Evolutionary conservation across 2,888 invertebrate species (phyloP), one percentile per base, ranked within the genome.

Genomic region (Eupithecia subfuscata): DNA sequence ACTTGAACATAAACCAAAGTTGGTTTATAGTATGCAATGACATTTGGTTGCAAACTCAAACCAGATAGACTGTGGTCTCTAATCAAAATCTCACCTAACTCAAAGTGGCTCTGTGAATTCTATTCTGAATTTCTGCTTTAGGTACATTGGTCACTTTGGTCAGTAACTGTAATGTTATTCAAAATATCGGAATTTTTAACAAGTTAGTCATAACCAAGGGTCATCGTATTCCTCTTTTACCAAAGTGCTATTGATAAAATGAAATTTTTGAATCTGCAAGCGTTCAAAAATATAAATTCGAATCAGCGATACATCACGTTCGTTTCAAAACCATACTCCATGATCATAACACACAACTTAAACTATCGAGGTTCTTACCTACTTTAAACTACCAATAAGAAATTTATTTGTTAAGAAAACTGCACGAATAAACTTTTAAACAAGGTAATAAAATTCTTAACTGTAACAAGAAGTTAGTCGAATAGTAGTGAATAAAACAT

Each of bases 371-470:
- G 40, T 78, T 68, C 70, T 45, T 67, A 52, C 72, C 75, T 64
- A 43, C 73, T 77, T 64, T 16, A 71, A 56, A 78, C 65, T 25
- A 75, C 68, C 76, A 74, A 75, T 81, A 76, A 78, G 75, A 79
- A 73, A 79, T 80, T 79, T 78, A 81, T 80, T 80, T 79, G 79
- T 72, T 52, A 81, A 78, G 78, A 76, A 80, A 76, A 80, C 78
- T 78, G 75, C 74, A 64, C 69, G 69, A 78, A 77, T 78, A 78
- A 79, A 80, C 76, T 81, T 81, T 77, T 64, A 75, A 80, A 80
- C 80, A 78, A 79, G 77, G 81, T 79, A 81, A 80, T 81, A 81
- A 81, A 79, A 81, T 79, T 81, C 80, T 78, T 81, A 80, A 81
- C 80, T 79, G 78, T 75, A 78, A 78, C 79, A 79, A 76, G 78